A percentile compares a stretch with the other conserved stretches of the same genome.
These are phyloP conservation scores for Cryptocephalus moraei DNA, from an alignment of 2,888 invertebrate genomes.

Conservation along the genomic window DNA sequence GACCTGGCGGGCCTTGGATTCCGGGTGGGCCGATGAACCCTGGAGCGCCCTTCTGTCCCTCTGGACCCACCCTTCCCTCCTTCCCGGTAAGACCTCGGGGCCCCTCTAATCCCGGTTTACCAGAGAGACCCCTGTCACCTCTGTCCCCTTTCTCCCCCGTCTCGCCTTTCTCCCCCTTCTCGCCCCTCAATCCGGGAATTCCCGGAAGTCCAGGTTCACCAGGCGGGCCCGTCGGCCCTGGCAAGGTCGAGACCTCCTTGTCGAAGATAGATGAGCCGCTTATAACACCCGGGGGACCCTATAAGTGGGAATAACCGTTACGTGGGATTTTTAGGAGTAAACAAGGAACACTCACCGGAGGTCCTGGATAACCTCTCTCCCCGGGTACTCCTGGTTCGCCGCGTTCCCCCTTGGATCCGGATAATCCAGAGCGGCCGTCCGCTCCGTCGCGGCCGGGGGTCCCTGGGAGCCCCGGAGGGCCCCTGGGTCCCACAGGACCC, in stretches of 20 bases:
- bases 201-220: constrained; percentile 18
- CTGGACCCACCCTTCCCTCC: constrained; percentile 41
- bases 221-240: constrained; percentile 27
- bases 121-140: constrained; percentile 19
- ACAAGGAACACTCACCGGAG: constrained; percentile 3
- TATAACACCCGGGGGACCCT: constrained; percentile 13
- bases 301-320: background rate
- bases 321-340: too few relatives aligned
- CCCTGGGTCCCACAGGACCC: constrained; percentile 27
- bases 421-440: constrained; percentile 4
- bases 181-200: constrained; percentile 5
- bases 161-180: constrained; percentile 16
- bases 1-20: constrained; percentile 29
- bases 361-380: constrained; percentile 11
- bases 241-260: constrained; percentile 16
- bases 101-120: constrained; percentile 29
- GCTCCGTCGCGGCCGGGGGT: constrained; percentile 4
- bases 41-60: constrained; percentile 29
- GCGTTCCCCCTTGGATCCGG: constrained; percentile 16
- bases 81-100: constrained; percentile 29
- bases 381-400: constrained; percentile 29
- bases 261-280: background rate
- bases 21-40: constrained; percentile 35
- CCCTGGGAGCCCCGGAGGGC: constrained; percentile 23
- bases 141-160: constrained; percentile 26